Evolutionary conservation across 2,888 invertebrate genomes (phyloP).

Genomic region (Catocala nupta): DNA sequence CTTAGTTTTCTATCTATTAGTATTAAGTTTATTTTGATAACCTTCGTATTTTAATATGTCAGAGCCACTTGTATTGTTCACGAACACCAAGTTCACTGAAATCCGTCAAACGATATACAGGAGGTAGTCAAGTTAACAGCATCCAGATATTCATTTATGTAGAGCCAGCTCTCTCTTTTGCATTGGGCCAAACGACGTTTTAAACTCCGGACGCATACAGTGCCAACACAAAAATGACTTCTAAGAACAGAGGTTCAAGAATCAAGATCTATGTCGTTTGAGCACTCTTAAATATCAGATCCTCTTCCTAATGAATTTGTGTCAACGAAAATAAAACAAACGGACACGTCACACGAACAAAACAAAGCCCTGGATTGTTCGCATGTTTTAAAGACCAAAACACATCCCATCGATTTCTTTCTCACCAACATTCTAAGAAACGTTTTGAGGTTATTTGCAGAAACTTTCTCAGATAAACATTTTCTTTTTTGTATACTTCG

Average conservation of each 20-base stretch:
- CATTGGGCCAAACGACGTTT: constrained; percentile 67
- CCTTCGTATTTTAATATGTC: too few relatives aligned
- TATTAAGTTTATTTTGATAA: too few relatives aligned
- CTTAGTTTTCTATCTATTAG: too few relatives aligned
- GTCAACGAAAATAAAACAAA: constrained; percentile 39
- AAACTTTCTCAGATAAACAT: background rate
- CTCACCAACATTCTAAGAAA: background rate
- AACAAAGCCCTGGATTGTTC: background rate
- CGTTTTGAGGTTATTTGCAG: background rate
- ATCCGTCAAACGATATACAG: background rate
- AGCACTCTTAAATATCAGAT: constrained; percentile 67
- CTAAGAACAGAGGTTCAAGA: constrained; percentile 82
- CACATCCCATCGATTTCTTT: too few relatives aligned
- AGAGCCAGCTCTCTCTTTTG: constrained; percentile 24
- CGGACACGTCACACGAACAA: background rate
- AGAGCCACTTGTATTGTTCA: too few relatives aligned
- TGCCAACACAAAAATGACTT: constrained; percentile 80
- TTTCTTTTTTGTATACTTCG: background rate
- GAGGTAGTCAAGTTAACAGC: too few relatives aligned
- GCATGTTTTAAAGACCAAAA: too few relatives aligned
- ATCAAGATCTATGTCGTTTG: constrained; percentile 81
- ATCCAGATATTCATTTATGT: background rate
- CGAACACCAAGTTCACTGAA: background rate
- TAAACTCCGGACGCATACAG: constrained; percentile 74
- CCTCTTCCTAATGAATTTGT: constrained; percentile 63